A percentile compares a stretch with the other conserved stretches of the same genome.
Conservation (phyloP, 2,888 invertebrate species). For the Leucoma salicis region DNA sequence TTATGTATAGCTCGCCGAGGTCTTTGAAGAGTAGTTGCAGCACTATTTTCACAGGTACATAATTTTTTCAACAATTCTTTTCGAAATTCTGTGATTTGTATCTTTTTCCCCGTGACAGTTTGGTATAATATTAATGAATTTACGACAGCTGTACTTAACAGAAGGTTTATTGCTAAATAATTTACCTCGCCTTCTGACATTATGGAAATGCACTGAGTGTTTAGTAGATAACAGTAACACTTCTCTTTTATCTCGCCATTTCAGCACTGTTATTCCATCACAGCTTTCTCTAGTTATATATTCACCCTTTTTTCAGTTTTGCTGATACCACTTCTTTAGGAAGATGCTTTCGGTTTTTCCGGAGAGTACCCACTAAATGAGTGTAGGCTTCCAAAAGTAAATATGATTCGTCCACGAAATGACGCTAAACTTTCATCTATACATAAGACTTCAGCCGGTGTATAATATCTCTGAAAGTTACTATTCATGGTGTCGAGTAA, state of each 20-base stretch:
- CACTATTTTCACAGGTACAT: no score
- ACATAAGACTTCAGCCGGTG: constrained; percentile 23
- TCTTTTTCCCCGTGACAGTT: no score
- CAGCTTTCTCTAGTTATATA: background rate
- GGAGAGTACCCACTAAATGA: constrained; percentile 2
- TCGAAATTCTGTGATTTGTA: no score
- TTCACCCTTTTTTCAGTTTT: constrained; percentile 2
- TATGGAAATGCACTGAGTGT: constrained; percentile 14
- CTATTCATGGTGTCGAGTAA: constrained; percentile 33
- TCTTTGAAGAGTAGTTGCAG: no score
- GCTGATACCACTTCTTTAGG: background rate
- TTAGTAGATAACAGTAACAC: constrained; percentile 8
- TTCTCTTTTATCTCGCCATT: constrained; percentile 7
- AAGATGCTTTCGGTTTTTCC: constrained; percentile 3
- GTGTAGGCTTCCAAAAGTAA: constrained; percentile 2
- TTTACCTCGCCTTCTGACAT: no score
- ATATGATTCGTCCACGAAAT: constrained; percentile 16
- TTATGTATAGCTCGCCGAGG: no score
- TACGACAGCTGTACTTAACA: no score
- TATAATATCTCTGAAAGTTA: constrained; percentile 16
- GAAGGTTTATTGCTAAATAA: no score
- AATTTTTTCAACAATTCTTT: no score
- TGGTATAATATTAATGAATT: no score
- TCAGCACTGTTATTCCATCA: constrained; percentile 2
- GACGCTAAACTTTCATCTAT: constrained; percentile 12